Evolutionary conservation across 2,797 vertebrate species (phyloP), one percentile per base, ranked within the genome.

Genomic region (Xyrichtys novacula): DNA sequence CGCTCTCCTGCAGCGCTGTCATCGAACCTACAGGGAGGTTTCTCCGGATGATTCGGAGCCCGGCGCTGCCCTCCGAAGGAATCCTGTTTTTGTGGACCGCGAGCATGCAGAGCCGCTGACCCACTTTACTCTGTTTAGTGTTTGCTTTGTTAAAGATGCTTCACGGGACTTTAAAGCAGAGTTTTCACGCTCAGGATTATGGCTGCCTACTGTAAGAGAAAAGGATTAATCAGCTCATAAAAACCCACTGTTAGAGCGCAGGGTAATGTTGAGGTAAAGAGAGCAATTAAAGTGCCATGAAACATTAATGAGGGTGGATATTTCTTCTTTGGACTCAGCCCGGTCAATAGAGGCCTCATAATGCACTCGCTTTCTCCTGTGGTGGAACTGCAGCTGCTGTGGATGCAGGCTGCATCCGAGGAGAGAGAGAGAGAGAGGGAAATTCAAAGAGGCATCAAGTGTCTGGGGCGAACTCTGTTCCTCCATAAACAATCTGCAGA

Each of bases 371-470:
- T 29, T 8, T 49, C 28, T 65, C 71, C 52, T 52, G 4, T 16
- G 60, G 39, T 38, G 25, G 7, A 11, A 26, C n/a, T 10, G 16
- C 2, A 15, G 38, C 32, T 42, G 59, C 38, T 40, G 11, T 19
- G 43, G 44, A 44, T 22, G 59, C 2, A 28, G 31, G 40, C 19
- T 47, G 32, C 43, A 59, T 68, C 29, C 4, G 28, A 16, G 42
- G 34, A 17, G 17, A 15, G 26, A 17, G 34, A 17, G 17, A 15
- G 26, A 17, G 46, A 40, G 59, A 66, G 22, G 43, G 29, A 28
- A 52, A 66, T 58, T 70, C 48, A 80, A 65, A 64, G 54, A 71
- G 77, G 59, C 63, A 60, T 47, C 43, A 44, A 66, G 52, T 48
- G 42, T 55, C 64, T 56, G 16, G 26, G 48, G 49, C 44, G 38